A percentile compares a stretch with the other conserved stretches of the same genome.
Evolutionary conservation across 2,888 invertebrate genomes (phyloP).

Genomic region (Phengaris alcon): DNA sequence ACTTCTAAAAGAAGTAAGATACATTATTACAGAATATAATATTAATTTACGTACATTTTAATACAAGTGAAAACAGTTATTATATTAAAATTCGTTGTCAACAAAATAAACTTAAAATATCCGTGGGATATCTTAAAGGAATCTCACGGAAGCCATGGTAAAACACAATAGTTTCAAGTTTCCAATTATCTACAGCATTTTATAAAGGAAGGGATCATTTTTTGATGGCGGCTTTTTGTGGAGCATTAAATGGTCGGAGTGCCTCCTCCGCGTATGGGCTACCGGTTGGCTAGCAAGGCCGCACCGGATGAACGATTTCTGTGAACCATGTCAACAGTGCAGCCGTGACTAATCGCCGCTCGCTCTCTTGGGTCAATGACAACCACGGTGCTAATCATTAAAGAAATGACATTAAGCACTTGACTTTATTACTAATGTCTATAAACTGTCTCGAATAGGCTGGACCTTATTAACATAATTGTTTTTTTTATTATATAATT

Average conservation of each 20-base stretch:
- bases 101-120: conserved; percentile 8
- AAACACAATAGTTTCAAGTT: conserved; percentile 25
- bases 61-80: not conserved
- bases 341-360: conserved; percentile 60
- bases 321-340: conserved; percentile 66
- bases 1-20: no score
- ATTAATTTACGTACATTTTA: no score
- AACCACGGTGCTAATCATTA: conserved; percentile 36
- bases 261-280: not conserved
- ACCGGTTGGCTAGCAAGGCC: conserved; percentile 54
- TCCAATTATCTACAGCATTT: conserved; percentile 28
- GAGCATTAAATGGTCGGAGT: conserved; percentile 19
- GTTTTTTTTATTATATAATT: no score
- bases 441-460: no score
- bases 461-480: no score
- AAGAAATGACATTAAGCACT: no score
- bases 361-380: conserved; percentile 54
- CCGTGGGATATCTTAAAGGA: conserved; percentile 14
- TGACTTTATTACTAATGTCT: no score
- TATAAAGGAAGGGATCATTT: conserved; percentile 28
- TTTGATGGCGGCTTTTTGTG: conserved; percentile 24
- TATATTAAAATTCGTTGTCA: not conserved
- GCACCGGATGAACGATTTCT: conserved; percentile 66
- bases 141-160: conserved; percentile 27
- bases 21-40: no score